Percentiles rank a stretch among this genome's conserved stretches.
These are phyloP conservation scores for Baryphthengus martii DNA, from an alignment of 2,113 vertebrate species.

Conservation along the genomic window DNA sequence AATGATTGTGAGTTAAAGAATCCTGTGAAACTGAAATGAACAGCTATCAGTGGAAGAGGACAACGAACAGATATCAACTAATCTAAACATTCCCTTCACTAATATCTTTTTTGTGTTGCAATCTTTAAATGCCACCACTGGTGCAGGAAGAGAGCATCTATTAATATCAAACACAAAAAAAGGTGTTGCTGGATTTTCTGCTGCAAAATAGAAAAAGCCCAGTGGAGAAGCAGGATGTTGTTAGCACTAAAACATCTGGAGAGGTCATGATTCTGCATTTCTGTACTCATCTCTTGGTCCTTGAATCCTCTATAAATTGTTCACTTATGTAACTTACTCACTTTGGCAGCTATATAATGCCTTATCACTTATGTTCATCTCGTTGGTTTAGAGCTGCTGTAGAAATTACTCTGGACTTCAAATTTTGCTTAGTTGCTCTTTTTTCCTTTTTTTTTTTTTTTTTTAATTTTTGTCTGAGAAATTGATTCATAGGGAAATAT, in stretches of 20 bases:
- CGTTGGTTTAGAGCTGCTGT: not conserved
- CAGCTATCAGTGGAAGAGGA: not conserved
- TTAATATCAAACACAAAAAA: not conserved
- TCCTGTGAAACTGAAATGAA: not conserved
- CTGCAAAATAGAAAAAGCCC: not conserved
- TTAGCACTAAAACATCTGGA: not conserved
- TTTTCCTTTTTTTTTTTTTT: not conserved
- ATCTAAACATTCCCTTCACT: not conserved
- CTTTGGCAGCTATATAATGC: not conserved
- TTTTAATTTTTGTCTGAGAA: not conserved
- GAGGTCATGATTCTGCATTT: not conserved
- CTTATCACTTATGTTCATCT: not conserved
- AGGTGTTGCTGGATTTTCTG: not conserved
- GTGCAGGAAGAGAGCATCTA: not conserved
- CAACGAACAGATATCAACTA: not conserved
- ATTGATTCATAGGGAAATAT: constrained; percentile 2
- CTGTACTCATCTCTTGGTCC: not conserved
- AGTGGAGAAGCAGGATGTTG: not conserved
- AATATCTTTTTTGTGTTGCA: not conserved
- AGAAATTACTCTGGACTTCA: not conserved
- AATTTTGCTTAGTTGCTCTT: not conserved
- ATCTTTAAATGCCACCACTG: not conserved
- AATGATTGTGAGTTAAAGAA: not conserved
- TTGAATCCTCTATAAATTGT: not conserved
- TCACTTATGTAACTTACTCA: not conserved